Conservation (phyloP, 2,888 invertebrate genomes). For the Lasioglossum villosulum region DNA sequence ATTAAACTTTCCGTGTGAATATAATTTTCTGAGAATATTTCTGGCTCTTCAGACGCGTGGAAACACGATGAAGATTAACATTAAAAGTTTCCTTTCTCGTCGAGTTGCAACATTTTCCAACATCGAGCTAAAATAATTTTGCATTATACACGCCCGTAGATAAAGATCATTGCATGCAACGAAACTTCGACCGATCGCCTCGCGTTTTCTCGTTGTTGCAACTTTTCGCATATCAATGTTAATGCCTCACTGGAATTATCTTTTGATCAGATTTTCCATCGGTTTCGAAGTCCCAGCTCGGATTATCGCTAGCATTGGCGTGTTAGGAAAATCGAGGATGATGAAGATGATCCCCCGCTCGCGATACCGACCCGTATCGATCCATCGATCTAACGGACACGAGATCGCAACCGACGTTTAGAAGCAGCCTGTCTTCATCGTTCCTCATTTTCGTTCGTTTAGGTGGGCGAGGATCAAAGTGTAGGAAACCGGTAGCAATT, state of each 20-base stretch:
- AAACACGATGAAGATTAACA: neutral
- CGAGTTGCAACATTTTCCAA: neutral
- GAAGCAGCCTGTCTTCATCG: constrained; percentile 43
- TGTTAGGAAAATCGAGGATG: constrained; percentile 37
- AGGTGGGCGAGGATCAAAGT: constrained; percentile 45
- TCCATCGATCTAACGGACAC: constrained; percentile 53
- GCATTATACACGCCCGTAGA: neutral
- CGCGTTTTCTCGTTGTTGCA: neutral
- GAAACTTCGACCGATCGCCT: neutral
- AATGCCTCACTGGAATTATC: neutral
- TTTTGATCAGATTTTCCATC: neutral
- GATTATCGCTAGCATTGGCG: neutral
- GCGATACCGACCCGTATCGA: constrained; percentile 62
- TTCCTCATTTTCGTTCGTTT: constrained; percentile 6
- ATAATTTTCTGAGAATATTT: too few species aligned
- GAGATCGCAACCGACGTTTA: constrained; percentile 58
- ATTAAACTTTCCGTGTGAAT: neutral
- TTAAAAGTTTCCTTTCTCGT: neutral
- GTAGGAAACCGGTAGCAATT: constrained; percentile 59
- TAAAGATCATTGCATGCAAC: neutral
- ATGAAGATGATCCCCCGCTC: constrained; percentile 60
- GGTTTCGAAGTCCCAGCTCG: neutral
- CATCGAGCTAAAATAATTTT: neutral
- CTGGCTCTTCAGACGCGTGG: too few species aligned
- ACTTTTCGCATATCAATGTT: neutral